Percentiles rank a stretch among this genome's conserved stretches.
Conservation (phyloP, 2,888 invertebrate genomes). For the Cataglyphis rosenhaueri region DNA sequence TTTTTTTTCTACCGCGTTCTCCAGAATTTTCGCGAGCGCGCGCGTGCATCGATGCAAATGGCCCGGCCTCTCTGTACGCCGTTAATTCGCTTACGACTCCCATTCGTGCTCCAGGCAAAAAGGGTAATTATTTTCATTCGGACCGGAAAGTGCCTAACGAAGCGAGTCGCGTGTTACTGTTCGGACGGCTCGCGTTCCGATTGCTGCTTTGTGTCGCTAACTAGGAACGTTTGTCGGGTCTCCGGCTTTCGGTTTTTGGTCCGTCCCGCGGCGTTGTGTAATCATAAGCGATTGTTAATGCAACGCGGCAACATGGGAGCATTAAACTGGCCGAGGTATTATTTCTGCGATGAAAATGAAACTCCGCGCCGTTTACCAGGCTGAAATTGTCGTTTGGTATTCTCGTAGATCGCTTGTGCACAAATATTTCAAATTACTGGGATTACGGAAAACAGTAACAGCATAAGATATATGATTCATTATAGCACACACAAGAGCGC, state of each 20-base stretch:
- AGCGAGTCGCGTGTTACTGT: conserved; percentile 63
- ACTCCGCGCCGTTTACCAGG: conserved; percentile 13
- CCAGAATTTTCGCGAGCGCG: conserved; percentile 8
- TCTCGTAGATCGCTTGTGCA: neutral
- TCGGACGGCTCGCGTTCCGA: conserved; percentile 65
- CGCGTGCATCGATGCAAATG: conserved; percentile 62
- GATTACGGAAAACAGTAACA: neutral
- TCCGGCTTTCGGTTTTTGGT: conserved; percentile 51
- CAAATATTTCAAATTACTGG: neutral
- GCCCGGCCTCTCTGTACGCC: conserved; percentile 41
- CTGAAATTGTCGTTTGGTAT: neutral
- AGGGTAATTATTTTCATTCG: conserved; percentile 76
- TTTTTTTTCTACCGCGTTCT: neutral
- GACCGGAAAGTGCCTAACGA: conserved; percentile 74
- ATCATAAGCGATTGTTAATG: conserved; percentile 58
- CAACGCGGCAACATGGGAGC: conserved; percentile 15
- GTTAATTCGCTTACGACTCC: conserved; percentile 73
- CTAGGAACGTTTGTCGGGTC: conserved; percentile 59
- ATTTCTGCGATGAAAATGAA: conserved; percentile 35
- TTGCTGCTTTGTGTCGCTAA: conserved; percentile 68
- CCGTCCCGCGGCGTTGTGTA: conserved; percentile 44
- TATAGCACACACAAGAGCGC: neutral
- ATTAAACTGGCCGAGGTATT: conserved; percentile 37
- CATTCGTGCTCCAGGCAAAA: conserved; percentile 65
- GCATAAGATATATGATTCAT: neutral